Base-by-base conservation (phyloP, 2,888 invertebrate genomes). In the Trichogramma dendrolimi region DNA sequence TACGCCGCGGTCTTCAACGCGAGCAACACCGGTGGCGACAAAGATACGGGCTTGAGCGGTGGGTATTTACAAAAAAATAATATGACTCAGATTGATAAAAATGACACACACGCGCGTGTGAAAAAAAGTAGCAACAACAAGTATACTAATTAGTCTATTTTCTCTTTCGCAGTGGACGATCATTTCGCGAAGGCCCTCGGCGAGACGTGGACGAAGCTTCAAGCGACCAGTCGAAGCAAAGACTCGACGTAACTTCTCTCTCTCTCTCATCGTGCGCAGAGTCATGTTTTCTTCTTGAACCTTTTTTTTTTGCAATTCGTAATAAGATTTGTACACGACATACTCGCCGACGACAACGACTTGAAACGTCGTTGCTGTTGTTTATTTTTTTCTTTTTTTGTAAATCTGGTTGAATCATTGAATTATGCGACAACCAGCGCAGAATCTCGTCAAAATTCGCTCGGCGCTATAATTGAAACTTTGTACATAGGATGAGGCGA, bases 131-230 rank as follows among this genome's bases (percentile, higher is more conserved):
- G 43, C 6, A n/a, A 27, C 40, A 4, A 46, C 50, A 46, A 27
- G 48, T 27, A 14, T 43, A n/a, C 49, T 47, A 14, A 48, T n/a
- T 27, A 50, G 8, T 27, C 27, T 27, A 7, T 48, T 49, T 49
- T 39, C 63, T 63, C 56, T 49, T 56, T 70, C 67, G 3, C 70
- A 79, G 78, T 79, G 52, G 79, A 79, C 67, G 79, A 78, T 61
- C 79, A 79, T 56, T 79, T 79, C 57, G 78, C 78, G 6, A 78
- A 79, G 67, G 78, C 79, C 6, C 71, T 79, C 42, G 80, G 80
- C 4, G 79, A 80, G 56, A 79, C 79, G 14, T 80, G 80, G 79
- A 76, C 77, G 63, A 77, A 76, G 71, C 70, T 80, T 67, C 75
- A 79, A 67, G 77, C 74, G 53, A 75, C 71, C 61, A 73, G 72